These are phyloP conservation scores for Holacanthus passer DNA, from an alignment of 2,113 vertebrate species.

Conservation along the genomic window DNA sequence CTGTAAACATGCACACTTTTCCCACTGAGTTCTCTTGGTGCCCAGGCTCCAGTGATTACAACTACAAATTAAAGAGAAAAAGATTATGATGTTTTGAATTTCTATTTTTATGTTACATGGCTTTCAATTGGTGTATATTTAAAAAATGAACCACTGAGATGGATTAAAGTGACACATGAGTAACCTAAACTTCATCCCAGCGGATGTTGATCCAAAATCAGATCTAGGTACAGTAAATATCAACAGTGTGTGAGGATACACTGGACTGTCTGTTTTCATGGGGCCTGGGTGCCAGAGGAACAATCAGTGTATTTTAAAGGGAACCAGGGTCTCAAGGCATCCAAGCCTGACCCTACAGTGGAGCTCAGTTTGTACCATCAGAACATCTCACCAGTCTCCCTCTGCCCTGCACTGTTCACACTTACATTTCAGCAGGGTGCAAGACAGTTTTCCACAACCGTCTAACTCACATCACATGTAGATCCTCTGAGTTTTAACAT, in stretches of 20 bases:
- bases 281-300: conserved; percentile 59
- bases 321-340: conserved; percentile 61
- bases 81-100: conserved; percentile 9
- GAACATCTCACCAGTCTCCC: conserved; percentile 10
- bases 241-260: neutral
- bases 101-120: neutral
- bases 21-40: conserved; percentile 56
- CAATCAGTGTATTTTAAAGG: conserved; percentile 77
- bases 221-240: neutral
- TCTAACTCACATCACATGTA: neutral
- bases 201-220: neutral
- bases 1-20: conserved; percentile 85
- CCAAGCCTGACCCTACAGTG: conserved; percentile 44
- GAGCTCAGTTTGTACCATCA: conserved; percentile 52
- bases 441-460: conserved; percentile 28
- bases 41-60: conserved; percentile 62
- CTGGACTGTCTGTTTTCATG: conserved; percentile 33
- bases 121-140: neutral
- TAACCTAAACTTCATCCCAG: conserved; percentile 9
- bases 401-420: neutral
- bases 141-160: neutral
- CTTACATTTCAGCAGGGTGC: neutral
- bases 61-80: neutral
- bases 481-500: neutral
- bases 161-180: no score